Conservation (phyloP, 2,888 invertebrate genomes). For the Cantharis nigra region DNA sequence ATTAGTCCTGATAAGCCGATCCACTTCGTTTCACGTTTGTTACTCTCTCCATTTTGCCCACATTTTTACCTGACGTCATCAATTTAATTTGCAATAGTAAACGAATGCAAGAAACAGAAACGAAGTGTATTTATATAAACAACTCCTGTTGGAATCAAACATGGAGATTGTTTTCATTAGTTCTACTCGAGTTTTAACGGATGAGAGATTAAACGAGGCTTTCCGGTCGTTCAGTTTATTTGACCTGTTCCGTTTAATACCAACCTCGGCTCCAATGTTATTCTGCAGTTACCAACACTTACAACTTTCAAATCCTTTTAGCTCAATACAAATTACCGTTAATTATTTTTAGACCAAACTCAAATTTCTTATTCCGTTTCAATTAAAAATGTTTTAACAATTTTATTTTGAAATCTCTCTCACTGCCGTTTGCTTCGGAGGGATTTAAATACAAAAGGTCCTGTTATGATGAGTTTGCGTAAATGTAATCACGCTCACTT, state of each 20-base stretch:
- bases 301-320: conserved; percentile 4
- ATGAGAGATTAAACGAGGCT: conserved; percentile 30
- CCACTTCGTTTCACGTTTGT: conserved; percentile 29
- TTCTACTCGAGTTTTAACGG: conserved; percentile 27
- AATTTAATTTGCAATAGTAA: neutral
- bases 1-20: conserved; percentile 48
- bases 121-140: neutral
- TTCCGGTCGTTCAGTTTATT: conserved; percentile 32
- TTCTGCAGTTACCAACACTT: neutral
- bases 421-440: no score
- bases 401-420: neutral
- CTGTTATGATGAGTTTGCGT: conserved; percentile 1
- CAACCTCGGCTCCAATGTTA: conserved; percentile 1
- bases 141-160: conserved; percentile 10
- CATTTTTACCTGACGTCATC: conserved; percentile 17
- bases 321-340: neutral
- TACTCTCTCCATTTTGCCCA: neutral
- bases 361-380: neutral
- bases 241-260: conserved; percentile 23
- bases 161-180: conserved; percentile 26
- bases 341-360: neutral
- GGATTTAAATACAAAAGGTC: no score
- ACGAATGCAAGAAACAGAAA: conserved; percentile 6
- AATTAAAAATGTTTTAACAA: neutral
- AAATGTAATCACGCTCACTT: conserved; percentile 19